Conservation (phyloP, 2,888 invertebrate genomes). For the Drosophila subsilvestris region DNA sequence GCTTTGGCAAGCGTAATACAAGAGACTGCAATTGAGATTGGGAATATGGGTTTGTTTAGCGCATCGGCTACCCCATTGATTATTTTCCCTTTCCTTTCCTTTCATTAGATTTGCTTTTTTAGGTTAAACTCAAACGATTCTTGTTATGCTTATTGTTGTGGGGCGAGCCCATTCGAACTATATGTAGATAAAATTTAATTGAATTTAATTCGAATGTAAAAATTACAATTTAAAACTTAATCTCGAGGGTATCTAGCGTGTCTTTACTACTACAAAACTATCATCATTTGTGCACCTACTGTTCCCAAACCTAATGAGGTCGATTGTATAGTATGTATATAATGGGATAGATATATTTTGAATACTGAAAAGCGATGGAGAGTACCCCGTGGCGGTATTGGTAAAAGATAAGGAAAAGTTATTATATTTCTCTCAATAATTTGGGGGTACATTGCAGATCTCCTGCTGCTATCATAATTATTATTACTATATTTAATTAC, state of each 20-base stretch:
- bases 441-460: neutral
- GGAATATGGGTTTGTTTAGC: slow-evolving; percentile 24
- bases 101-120: no score
- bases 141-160: neutral
- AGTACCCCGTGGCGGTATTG: neutral
- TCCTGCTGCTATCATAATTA: neutral
- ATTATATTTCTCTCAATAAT: neutral
- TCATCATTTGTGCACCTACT: neutral
- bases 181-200: neutral
- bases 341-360: neutral
- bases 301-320: neutral
- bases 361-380: neutral
- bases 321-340: neutral
- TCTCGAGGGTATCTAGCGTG: neutral
- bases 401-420: neutral
- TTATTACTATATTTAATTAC: no score
- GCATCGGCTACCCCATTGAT: neutral
- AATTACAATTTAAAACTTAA: neutral
- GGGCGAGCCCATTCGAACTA: no score
- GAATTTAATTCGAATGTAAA: no score
- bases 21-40: slow-evolving; percentile 13
- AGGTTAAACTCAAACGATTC: neutral
- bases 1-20: neutral
- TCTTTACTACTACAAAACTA: neutral
- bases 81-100: neutral